Base-by-base conservation (phyloP, 2,888 invertebrate genomes). In the Furcula furcula region DNA sequence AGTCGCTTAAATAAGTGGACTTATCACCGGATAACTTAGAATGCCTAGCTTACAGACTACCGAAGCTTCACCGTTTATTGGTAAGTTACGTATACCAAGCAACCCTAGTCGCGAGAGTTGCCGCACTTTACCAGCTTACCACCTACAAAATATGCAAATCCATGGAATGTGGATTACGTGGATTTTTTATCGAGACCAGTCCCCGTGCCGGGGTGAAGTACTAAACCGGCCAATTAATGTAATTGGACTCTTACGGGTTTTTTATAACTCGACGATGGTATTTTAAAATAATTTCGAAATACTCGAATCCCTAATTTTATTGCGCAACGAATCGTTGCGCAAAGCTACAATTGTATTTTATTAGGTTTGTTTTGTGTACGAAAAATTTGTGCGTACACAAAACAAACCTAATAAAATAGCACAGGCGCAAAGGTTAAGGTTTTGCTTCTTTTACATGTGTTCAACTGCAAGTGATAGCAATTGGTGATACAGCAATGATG, bases 91-190 rank as follows among this genome's bases (percentile, higher is more conserved):
- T 23, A 11, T 20, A 7, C 10, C 7, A 18, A 7, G 11, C 45
- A 54, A 10, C 51, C 47, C 51, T 47, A 50, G 12, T 25, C 30
- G 32, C 39, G 49, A 54, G 47, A 52, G 51, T 40, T 37, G 26
- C 35, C 43, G 39, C 46, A 34, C 46, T 14, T 49, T 52, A 52
- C 55, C 34, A 36, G 35, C 33, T 22, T 6, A 31, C 26, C 41
- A 46, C 46, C 50, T 55, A 40, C 45, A 46, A 61, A n/a, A n/a
- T n/a, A 68, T 68, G 64, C 58, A 58, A 66, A 65, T 68, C 41
- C 42, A 29, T 23, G 55, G 55, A 61, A 68, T 65, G 58, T 58
- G 40, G 52, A 50, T 40, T 38, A 36, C 36, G 42, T 36, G 41
- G 44, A 51, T 59, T 61, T n/a, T 61, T 63, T 56, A 54, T 56